Conservation (phyloP, 2,113 vertebrate species). For the Tichodroma muraria region DNA sequence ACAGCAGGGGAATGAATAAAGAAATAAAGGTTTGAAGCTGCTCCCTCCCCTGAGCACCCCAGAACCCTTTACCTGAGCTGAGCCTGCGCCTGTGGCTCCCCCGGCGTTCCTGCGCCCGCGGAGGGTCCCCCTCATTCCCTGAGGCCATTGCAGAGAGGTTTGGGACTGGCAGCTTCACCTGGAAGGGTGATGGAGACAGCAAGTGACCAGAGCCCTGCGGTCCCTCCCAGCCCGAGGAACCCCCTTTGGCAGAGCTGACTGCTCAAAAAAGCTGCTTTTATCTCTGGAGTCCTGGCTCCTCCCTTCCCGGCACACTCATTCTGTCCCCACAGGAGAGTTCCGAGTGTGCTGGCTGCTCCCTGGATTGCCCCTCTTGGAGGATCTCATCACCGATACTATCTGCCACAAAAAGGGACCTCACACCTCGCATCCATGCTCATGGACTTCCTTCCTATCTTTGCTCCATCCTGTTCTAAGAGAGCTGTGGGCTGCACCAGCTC, state of each 20-base stretch:
- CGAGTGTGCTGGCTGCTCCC: fast-evolving
- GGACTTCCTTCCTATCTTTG: too few species aligned
- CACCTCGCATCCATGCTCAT: fast-evolving
- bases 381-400: fast-evolving
- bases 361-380: fast-evolving
- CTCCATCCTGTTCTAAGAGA: not conserved
- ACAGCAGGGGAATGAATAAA: not conserved
- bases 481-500: not conserved
- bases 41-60: not conserved
- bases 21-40: not conserved
- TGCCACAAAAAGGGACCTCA: not conserved
- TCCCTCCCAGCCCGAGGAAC: not conserved
- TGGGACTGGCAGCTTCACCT: not conserved
- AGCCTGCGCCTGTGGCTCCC: not conserved
- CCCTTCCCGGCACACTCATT: not conserved
- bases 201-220: not conserved
- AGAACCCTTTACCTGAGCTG: conserved; percentile 16
- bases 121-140: not conserved
- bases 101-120: fast-evolving
- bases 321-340: fast-evolving
- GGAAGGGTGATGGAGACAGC: not conserved
- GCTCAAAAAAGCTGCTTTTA: not conserved
- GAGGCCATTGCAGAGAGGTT: conserved; percentile 40
- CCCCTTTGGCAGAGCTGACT: not conserved
- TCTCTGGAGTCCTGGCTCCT: not conserved